phyloP scores from a whole-genome alignment of 2,113 vertebrate genomes.

The Rhipidura dahli region DNA sequence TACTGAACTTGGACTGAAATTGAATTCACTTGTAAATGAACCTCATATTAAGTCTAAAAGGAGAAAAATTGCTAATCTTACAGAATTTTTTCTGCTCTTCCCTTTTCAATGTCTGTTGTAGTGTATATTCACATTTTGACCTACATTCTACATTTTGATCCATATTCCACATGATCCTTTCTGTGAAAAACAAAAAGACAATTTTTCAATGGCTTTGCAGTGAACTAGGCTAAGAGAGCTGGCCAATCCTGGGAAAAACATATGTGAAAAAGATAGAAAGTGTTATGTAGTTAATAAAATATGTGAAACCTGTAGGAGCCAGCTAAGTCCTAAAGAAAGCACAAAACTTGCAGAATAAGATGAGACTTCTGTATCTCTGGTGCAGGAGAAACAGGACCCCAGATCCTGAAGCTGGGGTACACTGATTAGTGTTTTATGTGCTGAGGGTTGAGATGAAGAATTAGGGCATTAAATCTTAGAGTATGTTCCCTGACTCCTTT shows the following conservation, averaged over 20 bases:
- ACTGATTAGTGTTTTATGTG: background rate
- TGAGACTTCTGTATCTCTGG: background rate
- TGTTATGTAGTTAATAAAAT: background rate
- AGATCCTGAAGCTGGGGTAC: background rate
- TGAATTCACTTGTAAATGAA: conserved; percentile 17
- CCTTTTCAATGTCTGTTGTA: background rate
- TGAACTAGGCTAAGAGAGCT: background rate
- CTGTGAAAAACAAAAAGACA: background rate
- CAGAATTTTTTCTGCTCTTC: background rate
- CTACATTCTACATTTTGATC: background rate
- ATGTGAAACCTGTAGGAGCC: background rate
- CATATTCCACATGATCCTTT: background rate
- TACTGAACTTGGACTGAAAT: background rate
- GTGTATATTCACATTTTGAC: background rate
- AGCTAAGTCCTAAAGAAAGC: background rate
- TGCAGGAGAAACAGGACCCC: background rate
- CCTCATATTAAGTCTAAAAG: background rate
- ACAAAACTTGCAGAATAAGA: background rate
- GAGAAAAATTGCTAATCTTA: background rate
- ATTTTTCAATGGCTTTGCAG: background rate
- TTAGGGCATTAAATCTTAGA: background rate
- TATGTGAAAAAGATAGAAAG: background rate
- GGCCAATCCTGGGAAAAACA: background rate
- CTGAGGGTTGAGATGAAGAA: background rate
- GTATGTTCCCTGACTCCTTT: background rate